Percentiles rank a stretch among this genome's conserved stretches.
Conservation (phyloP, 2,113 vertebrate genomes). For the Pyxicephalus adspersus region DNA sequence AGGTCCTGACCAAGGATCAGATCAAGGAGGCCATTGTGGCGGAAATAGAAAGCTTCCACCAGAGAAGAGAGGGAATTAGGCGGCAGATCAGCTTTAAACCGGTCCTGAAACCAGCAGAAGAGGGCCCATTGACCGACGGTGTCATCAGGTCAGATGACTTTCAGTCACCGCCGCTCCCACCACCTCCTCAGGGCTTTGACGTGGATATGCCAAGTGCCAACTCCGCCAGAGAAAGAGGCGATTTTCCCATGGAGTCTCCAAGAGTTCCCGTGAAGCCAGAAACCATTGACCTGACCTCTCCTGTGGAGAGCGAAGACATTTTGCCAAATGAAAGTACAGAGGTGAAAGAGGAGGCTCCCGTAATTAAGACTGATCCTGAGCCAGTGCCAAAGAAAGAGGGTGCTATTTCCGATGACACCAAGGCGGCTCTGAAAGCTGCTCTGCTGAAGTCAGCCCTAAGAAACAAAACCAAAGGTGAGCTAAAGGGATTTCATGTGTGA, state of each 20-base stretch:
- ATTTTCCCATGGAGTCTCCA: constrained; percentile 70
- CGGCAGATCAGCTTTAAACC: constrained; percentile 85
- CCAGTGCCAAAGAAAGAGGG: constrained; percentile 81
- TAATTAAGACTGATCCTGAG: constrained; percentile 65
- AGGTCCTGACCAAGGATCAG: constrained; percentile 77
- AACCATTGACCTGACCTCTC: constrained; percentile 82
- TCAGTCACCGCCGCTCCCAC: neutral
- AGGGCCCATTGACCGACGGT: constrained; percentile 8
- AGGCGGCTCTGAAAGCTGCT: constrained; percentile 89
- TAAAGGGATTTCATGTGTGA: accelerated
- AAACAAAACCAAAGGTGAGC: constrained; percentile 81
- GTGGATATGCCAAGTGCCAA: constrained; percentile 92
- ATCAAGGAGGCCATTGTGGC: constrained; percentile 91
- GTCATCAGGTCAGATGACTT: neutral
- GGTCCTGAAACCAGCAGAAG: constrained; percentile 67
- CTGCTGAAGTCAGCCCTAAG: constrained; percentile 86
- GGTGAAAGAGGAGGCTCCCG: constrained; percentile 46
- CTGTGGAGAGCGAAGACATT: constrained; percentile 44
- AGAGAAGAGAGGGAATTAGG: constrained; percentile 77
- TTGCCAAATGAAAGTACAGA: neutral
- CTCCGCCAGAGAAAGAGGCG: constrained; percentile 70
- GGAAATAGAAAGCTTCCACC: constrained; percentile 90
- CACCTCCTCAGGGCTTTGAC: constrained; percentile 67
- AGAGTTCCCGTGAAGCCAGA: constrained; percentile 68
- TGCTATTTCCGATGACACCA: constrained; percentile 91